Base-by-base conservation (phyloP, 2,113 vertebrate genomes). In the Orientallactaga bullata region DNA sequence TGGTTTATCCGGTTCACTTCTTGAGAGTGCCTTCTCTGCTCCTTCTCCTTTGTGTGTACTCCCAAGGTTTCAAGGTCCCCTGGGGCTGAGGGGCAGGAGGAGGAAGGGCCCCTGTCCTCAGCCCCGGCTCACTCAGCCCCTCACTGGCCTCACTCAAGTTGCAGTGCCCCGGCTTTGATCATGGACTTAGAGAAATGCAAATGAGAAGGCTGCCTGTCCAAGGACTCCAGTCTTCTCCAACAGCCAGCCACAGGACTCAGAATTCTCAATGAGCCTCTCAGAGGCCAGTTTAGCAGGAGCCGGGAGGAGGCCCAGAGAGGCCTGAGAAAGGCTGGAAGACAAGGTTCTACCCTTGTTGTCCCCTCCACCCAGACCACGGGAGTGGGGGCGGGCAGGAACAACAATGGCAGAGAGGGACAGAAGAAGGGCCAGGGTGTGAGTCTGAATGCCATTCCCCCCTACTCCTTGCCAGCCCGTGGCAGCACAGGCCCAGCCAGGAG, bases 171-270 rank as follows among this genome's bases (percentile, higher is more conserved):
- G 91, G 88, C 93, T 97, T 97, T 96, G 95, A 97, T 97, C 94
- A 96, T 93, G 94, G 95, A 96, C 95, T 97, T 89, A 95, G 96
- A 95, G 88, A 68, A 47, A 96, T 97, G 96, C 96, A 97, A 97
- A 97, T 95, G 90, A 98, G 96, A 90, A 92, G 84, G 91, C 79
- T 83, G 77, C 89, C 90, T 96, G 96, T 95, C 68, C 89, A 74
- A 95, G 90, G 96, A 85, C 91, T 93, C 73, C 95, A 93, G 95
- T 79, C 90, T 81, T 96, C 79, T 97, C 90, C 81, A 92, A 95
- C 89, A 96, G 88, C 96, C 89, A 35, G 89, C 95, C 84, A 18
- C 0, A 11, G 93, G 0, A 24, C 95, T 96, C 76, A 32, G 95
- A 97, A 96, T 96, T 97, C 95, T 96, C 93, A 72, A 76, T 17